phyloP scores from a whole-genome alignment of 2,113 vertebrate genomes.

The Hippopotamus amphibius region DNA sequence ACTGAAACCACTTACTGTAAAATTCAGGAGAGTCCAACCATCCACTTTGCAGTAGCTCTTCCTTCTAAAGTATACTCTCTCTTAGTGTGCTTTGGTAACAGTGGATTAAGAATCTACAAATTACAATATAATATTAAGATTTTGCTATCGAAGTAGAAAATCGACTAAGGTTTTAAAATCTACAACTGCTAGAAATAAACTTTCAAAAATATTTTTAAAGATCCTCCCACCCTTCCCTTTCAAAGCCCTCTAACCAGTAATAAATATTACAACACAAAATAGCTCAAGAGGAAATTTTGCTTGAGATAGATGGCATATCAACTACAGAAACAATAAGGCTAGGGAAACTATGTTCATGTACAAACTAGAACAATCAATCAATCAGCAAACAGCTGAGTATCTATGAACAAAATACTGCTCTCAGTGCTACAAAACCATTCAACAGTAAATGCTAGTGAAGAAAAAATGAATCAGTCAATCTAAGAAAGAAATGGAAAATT shows the following conservation, averaged over 20 bases:
- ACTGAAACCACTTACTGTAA: background rate
- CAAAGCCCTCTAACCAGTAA: background rate
- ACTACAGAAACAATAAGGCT: conserved; percentile 21
- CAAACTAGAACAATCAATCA: background rate
- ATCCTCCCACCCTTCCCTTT: background rate
- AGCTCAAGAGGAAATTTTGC: background rate
- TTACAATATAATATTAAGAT: background rate
- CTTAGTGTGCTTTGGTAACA: background rate
- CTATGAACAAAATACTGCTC: background rate
- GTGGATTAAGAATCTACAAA: background rate
- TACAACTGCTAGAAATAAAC: background rate
- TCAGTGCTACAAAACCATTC: background rate
- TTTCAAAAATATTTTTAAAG: background rate
- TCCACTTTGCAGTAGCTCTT: background rate
- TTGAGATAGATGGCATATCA: background rate
- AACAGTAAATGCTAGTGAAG: background rate
- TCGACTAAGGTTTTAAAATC: background rate
- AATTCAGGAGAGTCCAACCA: background rate
- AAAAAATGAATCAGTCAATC: background rate
- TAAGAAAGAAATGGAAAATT: background rate
- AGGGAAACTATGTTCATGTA: background rate
- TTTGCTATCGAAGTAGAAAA: conserved; percentile 1
- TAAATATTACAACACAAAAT: background rate
- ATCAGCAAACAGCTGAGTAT: background rate
- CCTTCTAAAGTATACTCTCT: background rate